Evolutionary conservation across 2,113 vertebrate species (phyloP).

Genomic region (Damaliscus lunatus): DNA sequence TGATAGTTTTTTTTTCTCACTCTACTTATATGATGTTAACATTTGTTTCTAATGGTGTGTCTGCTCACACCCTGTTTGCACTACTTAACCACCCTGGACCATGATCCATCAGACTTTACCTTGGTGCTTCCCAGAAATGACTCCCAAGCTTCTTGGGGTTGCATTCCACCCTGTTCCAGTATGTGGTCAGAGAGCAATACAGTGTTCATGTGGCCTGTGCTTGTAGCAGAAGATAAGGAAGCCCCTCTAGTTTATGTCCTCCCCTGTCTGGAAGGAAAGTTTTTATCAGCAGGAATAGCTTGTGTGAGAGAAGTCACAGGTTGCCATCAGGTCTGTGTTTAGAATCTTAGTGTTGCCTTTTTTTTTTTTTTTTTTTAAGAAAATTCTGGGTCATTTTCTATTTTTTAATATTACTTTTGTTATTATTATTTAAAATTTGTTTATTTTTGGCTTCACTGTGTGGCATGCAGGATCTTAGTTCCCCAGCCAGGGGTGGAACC

Average conservation of each 20-base stretch:
- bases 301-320: not conserved
- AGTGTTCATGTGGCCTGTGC: not conserved
- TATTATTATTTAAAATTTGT: not conserved
- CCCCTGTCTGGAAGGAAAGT: not conserved
- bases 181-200: not conserved
- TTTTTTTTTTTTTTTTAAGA: not conserved
- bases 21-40: not conserved
- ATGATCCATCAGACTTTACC: not conserved
- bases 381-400: not conserved
- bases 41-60: not conserved
- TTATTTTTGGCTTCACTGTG: not conserved
- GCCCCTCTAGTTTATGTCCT: not conserved
- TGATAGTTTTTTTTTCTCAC: not conserved
- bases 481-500: not conserved
- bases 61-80: not conserved
- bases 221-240: not conserved
- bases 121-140: not conserved
- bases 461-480: not conserved
- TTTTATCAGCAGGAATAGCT: not conserved
- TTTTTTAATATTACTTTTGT: not conserved
- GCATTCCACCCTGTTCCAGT: not conserved
- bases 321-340: not conserved
- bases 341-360: not conserved
- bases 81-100: not conserved
- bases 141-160: not conserved